Conservation (phyloP, 2,888 invertebrate species). For the Amorpha juglandis region DNA sequence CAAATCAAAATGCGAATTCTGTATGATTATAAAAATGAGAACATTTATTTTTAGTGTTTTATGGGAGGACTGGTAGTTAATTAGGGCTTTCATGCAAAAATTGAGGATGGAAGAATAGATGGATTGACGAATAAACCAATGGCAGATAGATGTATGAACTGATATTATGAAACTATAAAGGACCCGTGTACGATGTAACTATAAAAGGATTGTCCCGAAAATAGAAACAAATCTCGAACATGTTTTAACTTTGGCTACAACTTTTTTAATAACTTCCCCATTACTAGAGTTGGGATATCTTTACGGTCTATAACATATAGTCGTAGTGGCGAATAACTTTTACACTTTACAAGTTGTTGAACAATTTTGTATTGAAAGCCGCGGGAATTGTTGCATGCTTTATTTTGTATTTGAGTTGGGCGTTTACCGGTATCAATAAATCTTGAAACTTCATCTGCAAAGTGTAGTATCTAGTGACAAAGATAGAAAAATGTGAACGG, state of each 20-base stretch:
- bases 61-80: too few relatives aligned
- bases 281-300: constrained; percentile 34
- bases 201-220: neutral
- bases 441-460: too few relatives aligned
- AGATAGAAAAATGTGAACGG: too few relatives aligned
- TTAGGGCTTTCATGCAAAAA: too few relatives aligned
- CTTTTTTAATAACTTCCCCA: constrained; percentile 41
- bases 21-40: too few relatives aligned
- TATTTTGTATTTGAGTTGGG: neutral
- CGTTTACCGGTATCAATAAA: neutral
- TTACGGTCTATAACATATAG: constrained; percentile 31
- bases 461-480: too few relatives aligned
- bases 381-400: neutral
- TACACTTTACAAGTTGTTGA: constrained; percentile 7
- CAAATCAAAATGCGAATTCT: too few relatives aligned
- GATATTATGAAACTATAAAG: neutral
- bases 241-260: constrained; percentile 25
- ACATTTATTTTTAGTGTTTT: too few relatives aligned
- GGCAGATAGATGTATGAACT: too few relatives aligned
- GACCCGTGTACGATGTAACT: neutral
- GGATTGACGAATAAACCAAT: too few relatives aligned
- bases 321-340: constrained; percentile 11
- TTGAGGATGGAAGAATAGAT: too few relatives aligned
- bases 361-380: constrained; percentile 16
- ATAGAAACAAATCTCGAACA: constrained; percentile 5